Percentiles rank a stretch among this genome's conserved stretches.
Evolutionary conservation across 2,113 vertebrate genomes (phyloP).

Genomic region (Chroicocephalus ridibundus): DNA sequence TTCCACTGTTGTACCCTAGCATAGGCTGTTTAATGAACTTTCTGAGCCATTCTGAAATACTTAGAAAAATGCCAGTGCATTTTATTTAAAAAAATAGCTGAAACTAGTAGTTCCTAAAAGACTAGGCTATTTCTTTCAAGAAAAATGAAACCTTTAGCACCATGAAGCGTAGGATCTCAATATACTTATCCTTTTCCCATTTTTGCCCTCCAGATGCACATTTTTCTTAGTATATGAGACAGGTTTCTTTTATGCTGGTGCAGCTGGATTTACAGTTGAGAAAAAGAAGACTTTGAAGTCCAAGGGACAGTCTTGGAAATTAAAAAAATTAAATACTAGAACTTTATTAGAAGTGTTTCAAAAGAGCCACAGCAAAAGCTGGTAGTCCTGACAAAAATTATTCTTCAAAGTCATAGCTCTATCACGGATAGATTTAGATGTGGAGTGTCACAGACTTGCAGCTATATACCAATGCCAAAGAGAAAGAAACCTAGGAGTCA

Average conservation of each 20-base stretch:
- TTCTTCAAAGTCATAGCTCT: not conserved
- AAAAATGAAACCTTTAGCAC: not conserved
- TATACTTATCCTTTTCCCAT: not conserved
- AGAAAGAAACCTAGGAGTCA: not conserved
- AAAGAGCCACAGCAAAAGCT: not conserved
- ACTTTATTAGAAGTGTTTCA: not conserved
- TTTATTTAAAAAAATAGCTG: not conserved
- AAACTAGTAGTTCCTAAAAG: not conserved
- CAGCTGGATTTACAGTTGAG: not conserved
- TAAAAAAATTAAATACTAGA: not conserved
- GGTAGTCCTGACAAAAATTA: not conserved
- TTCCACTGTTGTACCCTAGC: not conserved
- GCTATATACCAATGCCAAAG: not conserved
- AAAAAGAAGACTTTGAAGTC: rapidly evolving
- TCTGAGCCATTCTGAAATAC: not conserved
- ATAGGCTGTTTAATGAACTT: not conserved
- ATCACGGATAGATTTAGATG: rapidly evolving
- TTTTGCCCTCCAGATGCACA: not conserved
- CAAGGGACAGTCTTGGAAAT: not conserved
- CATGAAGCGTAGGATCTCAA: not conserved
- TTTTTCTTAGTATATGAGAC: not conserved
- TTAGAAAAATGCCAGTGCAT: not conserved
- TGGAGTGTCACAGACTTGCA: not conserved
- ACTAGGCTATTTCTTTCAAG: not conserved
- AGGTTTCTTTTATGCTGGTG: not conserved